A percentile compares a stretch with the other conserved stretches of the same genome.
Evolutionary conservation across 2,113 vertebrate genomes (phyloP).

Genomic region (Platycercus adscitus): DNA sequence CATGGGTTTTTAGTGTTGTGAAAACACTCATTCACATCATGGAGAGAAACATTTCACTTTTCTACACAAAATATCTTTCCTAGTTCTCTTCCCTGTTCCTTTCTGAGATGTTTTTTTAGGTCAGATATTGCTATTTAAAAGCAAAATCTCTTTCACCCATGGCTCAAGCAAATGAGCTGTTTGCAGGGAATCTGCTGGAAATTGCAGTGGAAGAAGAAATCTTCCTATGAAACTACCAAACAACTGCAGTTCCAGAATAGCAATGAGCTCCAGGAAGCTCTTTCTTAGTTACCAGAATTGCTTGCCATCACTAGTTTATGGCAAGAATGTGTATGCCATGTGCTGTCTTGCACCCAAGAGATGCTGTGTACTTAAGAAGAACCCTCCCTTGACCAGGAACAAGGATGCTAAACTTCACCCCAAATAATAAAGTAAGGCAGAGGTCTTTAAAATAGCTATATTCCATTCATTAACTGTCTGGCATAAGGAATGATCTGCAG

Average conservation of each 20-base stretch:
- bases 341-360: not conserved
- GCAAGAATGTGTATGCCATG: not conserved
- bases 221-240: not conserved
- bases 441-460: not conserved
- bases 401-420: not conserved
- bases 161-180: not conserved
- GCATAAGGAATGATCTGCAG: not conserved
- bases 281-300: not conserved
- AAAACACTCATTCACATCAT: not conserved
- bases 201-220: not conserved
- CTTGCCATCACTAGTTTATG: not conserved
- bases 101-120: not conserved
- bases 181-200: not conserved
- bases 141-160: not conserved
- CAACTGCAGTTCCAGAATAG: slow-evolving; percentile 28
- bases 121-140: not conserved
- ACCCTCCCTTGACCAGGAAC: not conserved
- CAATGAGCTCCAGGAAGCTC: not conserved
- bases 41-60: not conserved
- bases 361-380: not conserved
- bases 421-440: not conserved
- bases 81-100: not conserved
- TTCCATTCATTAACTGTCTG: not conserved
- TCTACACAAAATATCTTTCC: not conserved
- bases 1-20: not conserved